Evolutionary conservation across 2,797 vertebrate genomes (phyloP).

Genomic region (Otus scops): DNA sequence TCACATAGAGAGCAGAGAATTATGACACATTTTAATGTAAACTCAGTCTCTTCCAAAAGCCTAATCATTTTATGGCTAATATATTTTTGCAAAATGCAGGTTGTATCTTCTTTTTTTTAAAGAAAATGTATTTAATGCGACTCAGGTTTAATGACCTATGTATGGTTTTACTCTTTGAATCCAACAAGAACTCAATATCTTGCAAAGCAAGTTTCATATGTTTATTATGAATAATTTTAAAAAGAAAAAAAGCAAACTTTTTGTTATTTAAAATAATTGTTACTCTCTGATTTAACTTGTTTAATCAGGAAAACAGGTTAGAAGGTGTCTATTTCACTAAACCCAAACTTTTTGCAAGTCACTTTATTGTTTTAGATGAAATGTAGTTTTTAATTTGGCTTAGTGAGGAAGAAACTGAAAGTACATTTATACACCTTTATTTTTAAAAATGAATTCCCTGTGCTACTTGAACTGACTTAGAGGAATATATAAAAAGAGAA

Average conservation of each 20-base stretch:
- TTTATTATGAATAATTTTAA: neutral
- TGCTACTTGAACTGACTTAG: neutral
- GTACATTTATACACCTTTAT: neutral
- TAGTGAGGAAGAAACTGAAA: neutral
- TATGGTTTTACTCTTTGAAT: neutral
- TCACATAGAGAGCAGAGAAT: neutral
- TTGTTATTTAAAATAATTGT: neutral
- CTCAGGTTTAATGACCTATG: neutral
- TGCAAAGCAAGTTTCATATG: neutral
- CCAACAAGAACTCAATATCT: neutral
- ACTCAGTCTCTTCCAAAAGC: neutral
- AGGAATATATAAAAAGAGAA: neutral
- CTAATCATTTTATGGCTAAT: neutral
- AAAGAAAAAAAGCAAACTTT: neutral
- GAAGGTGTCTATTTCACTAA: neutral
- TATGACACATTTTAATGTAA: neutral
- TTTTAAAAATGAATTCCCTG: slow-evolving; percentile 6
- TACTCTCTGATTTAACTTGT: neutral
- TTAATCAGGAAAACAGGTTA: neutral
- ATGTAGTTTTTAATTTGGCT: neutral
- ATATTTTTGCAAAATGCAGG: neutral
- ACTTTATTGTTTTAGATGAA: neutral
- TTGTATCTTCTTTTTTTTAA: neutral
- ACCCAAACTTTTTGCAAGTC: neutral
- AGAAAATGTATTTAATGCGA: neutral